Evolutionary conservation across 1,140 invertebrate genomes (phyloP).

Genomic region (Bombus turneri): DNA sequence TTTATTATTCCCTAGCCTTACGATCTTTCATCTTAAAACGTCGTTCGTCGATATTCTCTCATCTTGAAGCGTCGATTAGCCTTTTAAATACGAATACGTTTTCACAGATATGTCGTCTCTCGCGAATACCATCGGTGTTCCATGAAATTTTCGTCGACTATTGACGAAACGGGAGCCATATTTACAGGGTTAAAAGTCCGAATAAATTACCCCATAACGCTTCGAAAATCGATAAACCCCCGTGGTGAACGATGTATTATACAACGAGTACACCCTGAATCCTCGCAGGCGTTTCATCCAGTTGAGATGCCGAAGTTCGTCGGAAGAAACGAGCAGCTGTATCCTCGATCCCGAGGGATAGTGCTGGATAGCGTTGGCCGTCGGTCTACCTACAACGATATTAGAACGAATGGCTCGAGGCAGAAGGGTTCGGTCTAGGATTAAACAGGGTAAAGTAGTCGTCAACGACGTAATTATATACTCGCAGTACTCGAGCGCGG

Average conservation of each 20-base stretch:
- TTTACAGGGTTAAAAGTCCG: not conserved
- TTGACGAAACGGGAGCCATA: not conserved
- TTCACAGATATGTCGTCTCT: too few species aligned
- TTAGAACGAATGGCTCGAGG: slow-evolving; percentile 45
- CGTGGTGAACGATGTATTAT: not conserved
- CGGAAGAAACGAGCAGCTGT: not conserved
- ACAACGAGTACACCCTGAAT: not conserved
- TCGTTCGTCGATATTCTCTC: not conserved
- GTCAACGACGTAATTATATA: slow-evolving; percentile 59
- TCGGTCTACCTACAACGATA: slow-evolving; percentile 6
- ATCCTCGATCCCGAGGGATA: not conserved
- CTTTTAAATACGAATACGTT: too few species aligned
- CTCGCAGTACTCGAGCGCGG: not conserved
- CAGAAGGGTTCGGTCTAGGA: slow-evolving; percentile 52
- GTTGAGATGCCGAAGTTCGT: not conserved
- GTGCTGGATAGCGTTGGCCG: too few species aligned
- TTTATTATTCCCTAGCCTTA: too few species aligned
- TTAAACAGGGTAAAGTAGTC: slow-evolving; percentile 60
- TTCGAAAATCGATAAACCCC: too few species aligned
- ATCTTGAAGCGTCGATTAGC: not conserved
- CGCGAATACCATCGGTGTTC: too few species aligned
- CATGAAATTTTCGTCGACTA: too few species aligned
- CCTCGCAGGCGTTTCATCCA: not conserved
- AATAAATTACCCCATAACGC: not conserved
- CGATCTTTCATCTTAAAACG: not conserved